phyloP scores from a whole-genome alignment of 2,113 vertebrate species.

The Globicephala melas region DNA sequence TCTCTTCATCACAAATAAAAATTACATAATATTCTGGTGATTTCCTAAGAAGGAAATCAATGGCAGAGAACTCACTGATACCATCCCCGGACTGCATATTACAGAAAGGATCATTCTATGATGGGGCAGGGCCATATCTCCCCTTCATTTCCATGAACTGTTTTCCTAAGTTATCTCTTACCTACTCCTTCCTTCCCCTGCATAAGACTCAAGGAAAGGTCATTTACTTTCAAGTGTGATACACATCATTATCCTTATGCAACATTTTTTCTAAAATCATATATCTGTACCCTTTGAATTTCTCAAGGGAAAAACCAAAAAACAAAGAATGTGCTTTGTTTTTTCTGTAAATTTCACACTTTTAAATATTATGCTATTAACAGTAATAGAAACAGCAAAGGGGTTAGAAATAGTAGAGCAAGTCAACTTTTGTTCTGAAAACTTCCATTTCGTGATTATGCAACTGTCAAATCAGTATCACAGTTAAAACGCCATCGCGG shows the following conservation, averaged over 20 bases:
- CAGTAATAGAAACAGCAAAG: neutral
- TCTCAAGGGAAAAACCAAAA: neutral
- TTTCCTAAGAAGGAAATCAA: neutral
- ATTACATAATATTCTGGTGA: neutral
- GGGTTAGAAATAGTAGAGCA: neutral
- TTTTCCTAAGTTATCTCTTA: neutral
- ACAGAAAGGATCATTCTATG: neutral
- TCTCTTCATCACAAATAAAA: neutral
- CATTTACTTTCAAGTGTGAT: neutral
- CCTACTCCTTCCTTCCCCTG: neutral
- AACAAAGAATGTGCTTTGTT: neutral
- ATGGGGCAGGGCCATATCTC: accelerated
- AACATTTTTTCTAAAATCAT: slow-evolving; percentile 11
- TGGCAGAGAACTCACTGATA: neutral
- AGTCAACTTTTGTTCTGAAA: neutral
- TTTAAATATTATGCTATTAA: neutral
- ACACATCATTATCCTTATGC: neutral
- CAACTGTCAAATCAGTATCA: neutral
- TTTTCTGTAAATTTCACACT: slow-evolving; percentile 11
- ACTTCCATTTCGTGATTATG: neutral
- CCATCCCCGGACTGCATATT: neutral
- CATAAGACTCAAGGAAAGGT: neutral
- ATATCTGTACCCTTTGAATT: neutral
- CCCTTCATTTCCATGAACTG: neutral
- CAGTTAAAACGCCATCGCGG: neutral